Evolutionary conservation across 2,888 invertebrate species (phyloP).

Genomic region (Branchipolynoe longqiensis): DNA sequence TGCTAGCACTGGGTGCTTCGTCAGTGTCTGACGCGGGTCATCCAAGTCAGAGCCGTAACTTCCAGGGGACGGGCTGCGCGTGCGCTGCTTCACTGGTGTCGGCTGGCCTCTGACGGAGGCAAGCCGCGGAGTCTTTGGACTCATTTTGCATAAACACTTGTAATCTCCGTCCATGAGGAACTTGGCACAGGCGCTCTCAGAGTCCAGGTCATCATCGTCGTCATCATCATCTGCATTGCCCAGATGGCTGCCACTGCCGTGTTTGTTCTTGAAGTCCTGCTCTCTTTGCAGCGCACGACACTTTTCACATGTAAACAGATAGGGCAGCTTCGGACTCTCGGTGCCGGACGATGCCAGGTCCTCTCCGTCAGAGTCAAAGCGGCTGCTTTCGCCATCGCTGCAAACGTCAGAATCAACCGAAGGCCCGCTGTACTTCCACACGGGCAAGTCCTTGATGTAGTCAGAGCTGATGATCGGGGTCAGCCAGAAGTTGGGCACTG

Average conservation of each 20-base stretch:
- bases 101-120: background rate
- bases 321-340: conserved; percentile 27
- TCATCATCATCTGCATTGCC: conserved; percentile 54
- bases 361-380: conserved; percentile 59
- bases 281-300: conserved; percentile 66
- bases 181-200: conserved; percentile 69
- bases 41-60: background rate
- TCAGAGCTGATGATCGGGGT: conserved; percentile 82
- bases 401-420: conserved; percentile 61
- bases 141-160: conserved; percentile 68
- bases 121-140: background rate
- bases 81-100: background rate
- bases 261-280: conserved; percentile 27
- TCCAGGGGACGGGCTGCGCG: conserved; percentile 13
- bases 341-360: conserved; percentile 5
- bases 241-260: background rate
- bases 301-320: conserved; percentile 68
- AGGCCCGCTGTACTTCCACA: conserved; percentile 80
- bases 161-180: conserved; percentile 72
- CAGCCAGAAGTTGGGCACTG: conserved; percentile 82
- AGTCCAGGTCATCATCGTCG: conserved; percentile 63
- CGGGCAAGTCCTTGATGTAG: conserved; percentile 83
- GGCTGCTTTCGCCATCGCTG: conserved; percentile 64
- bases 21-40: background rate
- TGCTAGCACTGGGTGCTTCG: background rate